Evolutionary conservation across 2,113 vertebrate genomes (phyloP).

Genomic region (Rhizomys pruinosus): DNA sequence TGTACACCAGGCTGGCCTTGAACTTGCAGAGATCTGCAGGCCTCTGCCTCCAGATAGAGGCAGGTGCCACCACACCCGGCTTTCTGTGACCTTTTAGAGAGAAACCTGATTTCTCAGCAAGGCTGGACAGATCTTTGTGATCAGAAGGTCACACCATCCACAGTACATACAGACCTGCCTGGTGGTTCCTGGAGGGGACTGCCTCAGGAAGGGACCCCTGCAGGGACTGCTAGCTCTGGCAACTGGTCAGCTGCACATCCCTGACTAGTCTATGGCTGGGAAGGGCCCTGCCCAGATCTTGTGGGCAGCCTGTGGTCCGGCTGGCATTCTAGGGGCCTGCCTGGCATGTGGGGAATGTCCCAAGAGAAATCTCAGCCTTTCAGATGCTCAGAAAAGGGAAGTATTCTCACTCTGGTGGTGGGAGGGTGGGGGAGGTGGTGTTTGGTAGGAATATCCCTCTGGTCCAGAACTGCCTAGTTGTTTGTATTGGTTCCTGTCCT

Average conservation of each 20-base stretch:
- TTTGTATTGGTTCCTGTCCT: no score
- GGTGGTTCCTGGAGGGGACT: neutral
- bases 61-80: neutral
- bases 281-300: slow-evolving; percentile 6
- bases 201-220: no score
- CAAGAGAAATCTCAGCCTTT: slow-evolving; percentile 32
- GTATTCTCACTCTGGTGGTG: neutral
- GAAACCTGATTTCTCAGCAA: neutral
- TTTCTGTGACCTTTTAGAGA: neutral
- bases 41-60: no score
- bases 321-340: slow-evolving; percentile 73
- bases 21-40: neutral
- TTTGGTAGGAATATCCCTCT: neutral
- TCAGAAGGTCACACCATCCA: no score
- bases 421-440: neutral
- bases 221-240: neutral
- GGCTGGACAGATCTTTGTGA: neutral
- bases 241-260: neutral
- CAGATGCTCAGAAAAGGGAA: slow-evolving; percentile 62
- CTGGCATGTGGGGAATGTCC: slow-evolving; percentile 76
- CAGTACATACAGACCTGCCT: no score
- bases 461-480: neutral
- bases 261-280: neutral
- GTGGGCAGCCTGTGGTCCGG: slow-evolving; percentile 70
- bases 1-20: neutral